phyloP scores from a whole-genome alignment of 2,888 invertebrate genomes.

The Stramonita haemastoma region DNA sequence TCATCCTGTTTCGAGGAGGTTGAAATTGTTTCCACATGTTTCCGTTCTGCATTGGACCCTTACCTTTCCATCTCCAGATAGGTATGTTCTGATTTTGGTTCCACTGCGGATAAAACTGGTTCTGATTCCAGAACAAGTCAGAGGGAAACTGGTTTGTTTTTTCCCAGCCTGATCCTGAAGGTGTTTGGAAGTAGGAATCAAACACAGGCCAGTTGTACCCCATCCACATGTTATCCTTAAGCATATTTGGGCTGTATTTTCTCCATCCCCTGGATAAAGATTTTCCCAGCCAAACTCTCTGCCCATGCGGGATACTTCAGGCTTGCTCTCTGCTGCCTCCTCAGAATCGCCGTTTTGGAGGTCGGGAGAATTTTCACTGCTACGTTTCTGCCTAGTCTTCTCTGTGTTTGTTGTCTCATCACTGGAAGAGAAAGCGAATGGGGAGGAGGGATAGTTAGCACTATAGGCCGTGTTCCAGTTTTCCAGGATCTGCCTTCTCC shows the following conservation, averaged over 20 bases:
- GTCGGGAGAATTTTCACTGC: not conserved
- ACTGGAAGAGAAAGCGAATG: not conserved
- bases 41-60: not conserved
- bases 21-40: not conserved
- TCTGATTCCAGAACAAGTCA: not conserved
- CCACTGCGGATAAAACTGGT: conserved; percentile 1
- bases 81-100: not conserved
- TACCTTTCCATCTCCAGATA: not conserved
- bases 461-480: conserved; percentile 3
- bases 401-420: not conserved
- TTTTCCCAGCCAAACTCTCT: not conserved
- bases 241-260: not conserved
- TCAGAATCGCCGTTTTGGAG: not conserved
- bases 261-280: not conserved
- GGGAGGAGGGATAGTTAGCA: not conserved
- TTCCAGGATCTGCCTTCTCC: conserved; percentile 10
- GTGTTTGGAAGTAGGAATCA: not conserved
- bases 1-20: not conserved
- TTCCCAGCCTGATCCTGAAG: not conserved
- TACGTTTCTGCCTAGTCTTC: conserved; percentile 22
- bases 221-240: not conserved
- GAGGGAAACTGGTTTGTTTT: not conserved
- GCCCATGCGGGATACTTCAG: not conserved
- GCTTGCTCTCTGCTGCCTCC: not conserved
- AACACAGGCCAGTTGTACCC: not conserved